Base-by-base conservation (phyloP, 1,140 invertebrate species). In the Drosophila albomicans region DNA sequence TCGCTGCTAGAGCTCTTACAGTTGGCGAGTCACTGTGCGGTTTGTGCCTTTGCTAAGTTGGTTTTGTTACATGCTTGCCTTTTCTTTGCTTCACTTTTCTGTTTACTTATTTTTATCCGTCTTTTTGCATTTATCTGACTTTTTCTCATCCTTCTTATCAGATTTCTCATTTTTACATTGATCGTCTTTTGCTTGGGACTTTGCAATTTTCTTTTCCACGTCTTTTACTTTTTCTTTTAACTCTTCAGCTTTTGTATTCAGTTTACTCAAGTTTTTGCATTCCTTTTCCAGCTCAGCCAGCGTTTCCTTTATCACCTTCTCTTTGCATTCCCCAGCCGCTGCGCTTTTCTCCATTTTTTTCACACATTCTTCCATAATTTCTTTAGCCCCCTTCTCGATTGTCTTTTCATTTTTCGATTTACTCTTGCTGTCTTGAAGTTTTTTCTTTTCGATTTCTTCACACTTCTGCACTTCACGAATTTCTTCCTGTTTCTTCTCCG, bases 401-500 rank as follows among this genome's bases (percentile, higher is more conserved):
- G 3, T 4, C 1, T 41, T 57, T 6, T 61, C 41, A 7, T 45
- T 5, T 15, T 15, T 16, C 0, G 30, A 1, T 28, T n/a, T 11
- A 30, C 6, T 1, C 20, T 61, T 25, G 45, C n/a, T n/a, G 52
- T 11, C 41, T 7, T 13, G 11, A 5, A 43, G 41, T 43, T 43
- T 43, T 8, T 32, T 52, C 38, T 35, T 67, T 46, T 65, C 45
- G 5, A 13, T 46, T 15, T 38, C 67, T 30, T 38, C 41, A 13
- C 66, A 64, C 0, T 20, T 56, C 16, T 68, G 25, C 2, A 72
- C 6, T 13, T 75, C 43, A 1, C 74, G 48, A 5, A 52, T n/a
- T 54, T 65, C 41, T n/a, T 32, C 6, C 38, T 74, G 38, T 5
- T 46, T 48, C 51, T 78, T 58, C 7, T 80, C 49, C 1, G 51